Percentiles rank a stretch among this genome's conserved stretches.
These are phyloP conservation scores for Drosophila nigricruria DNA, from an alignment of 2,888 invertebrate genomes.

Conservation along the genomic window DNA sequence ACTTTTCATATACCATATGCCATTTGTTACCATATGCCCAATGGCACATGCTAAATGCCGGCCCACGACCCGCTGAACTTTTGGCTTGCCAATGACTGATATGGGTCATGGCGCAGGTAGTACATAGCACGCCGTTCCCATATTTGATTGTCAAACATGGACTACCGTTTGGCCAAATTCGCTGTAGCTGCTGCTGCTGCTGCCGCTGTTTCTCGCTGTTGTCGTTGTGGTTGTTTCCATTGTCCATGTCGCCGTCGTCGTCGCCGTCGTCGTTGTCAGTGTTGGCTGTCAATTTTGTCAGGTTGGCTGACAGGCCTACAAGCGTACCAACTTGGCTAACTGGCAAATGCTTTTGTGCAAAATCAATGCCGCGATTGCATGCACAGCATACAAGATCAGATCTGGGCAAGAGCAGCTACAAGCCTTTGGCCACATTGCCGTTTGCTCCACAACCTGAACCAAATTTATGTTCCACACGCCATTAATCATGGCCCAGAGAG, in stretches of 20 bases:
- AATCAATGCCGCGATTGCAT: slow-evolving; percentile 59
- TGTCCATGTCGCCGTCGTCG: slow-evolving; percentile 32
- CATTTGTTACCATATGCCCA: slow-evolving; percentile 22
- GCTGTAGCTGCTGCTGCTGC: slow-evolving; percentile 20
- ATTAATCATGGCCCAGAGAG: slow-evolving; percentile 67
- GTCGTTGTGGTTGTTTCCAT: slow-evolving; percentile 33
- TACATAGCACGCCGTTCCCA: slow-evolving; percentile 55
- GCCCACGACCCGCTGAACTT: slow-evolving; percentile 68
- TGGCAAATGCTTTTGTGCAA: slow-evolving; percentile 49
- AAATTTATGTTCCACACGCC: slow-evolving; percentile 66
- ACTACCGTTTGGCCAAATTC: slow-evolving; percentile 70
- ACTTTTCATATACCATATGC: slow-evolving; percentile 58
- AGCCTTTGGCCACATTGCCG: slow-evolving; percentile 10
- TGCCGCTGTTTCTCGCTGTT: slow-evolving; percentile 4
- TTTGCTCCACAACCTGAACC: slow-evolving; percentile 55
- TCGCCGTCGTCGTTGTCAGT: slow-evolving; percentile 66
- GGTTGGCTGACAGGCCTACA: slow-evolving; percentile 74
- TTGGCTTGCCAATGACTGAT: slow-evolving; percentile 46
- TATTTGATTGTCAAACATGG: slow-evolving; percentile 76
- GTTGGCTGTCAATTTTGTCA: slow-evolving; percentile 81
- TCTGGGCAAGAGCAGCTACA: slow-evolving; percentile 30
- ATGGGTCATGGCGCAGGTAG: slow-evolving; percentile 69
- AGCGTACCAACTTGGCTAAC: slow-evolving; percentile 66
- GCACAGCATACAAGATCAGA: slow-evolving; percentile 57
- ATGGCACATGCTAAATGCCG: slow-evolving; percentile 49